These are phyloP conservation scores for Mamestra configurata DNA, from an alignment of 1,140 invertebrate species.

Conservation along the genomic window DNA sequence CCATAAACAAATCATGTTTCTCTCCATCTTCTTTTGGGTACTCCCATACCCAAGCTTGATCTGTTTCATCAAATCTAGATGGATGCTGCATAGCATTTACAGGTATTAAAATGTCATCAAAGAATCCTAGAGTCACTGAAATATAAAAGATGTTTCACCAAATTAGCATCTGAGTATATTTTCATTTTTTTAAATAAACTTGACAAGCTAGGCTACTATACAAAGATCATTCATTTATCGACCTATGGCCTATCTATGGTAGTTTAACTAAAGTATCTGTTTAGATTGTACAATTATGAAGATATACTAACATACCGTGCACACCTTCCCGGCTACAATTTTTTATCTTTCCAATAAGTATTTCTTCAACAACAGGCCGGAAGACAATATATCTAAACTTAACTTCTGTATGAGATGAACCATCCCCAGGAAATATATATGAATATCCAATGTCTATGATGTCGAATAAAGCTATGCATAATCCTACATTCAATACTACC, in stretches of 20 bases:
- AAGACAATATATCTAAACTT: slow-evolving; percentile 97
- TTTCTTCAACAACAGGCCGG: slow-evolving; percentile 97
- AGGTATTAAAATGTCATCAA: slow-evolving; percentile 98
- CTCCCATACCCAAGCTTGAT: slow-evolving; percentile 98
- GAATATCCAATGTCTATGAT: slow-evolving; percentile 96
- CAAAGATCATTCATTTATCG: too few species aligned
- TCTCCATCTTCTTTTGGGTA: slow-evolving; percentile 95
- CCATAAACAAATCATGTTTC: slow-evolving; percentile 97
- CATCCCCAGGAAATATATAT: slow-evolving; percentile 97
- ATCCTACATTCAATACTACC: slow-evolving; percentile 97
- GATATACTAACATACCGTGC: slow-evolving; percentile 90
- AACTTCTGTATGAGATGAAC: slow-evolving; percentile 97
- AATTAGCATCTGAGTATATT: slow-evolving; percentile 5
- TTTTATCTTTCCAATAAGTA: slow-evolving; percentile 97
- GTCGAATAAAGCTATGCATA: slow-evolving; percentile 97
- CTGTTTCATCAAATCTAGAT: slow-evolving; percentile 96
- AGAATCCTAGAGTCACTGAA: slow-evolving; percentile 97
- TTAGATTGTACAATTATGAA: too few species aligned
- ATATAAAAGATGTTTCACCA: slow-evolving; percentile 57
- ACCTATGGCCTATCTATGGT: too few species aligned
- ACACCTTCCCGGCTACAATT: slow-evolving; percentile 97
- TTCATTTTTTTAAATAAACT: background rate
- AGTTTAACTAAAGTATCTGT: too few species aligned
- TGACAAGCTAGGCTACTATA: background rate
- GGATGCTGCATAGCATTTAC: slow-evolving; percentile 96